Evolutionary conservation across 2,113 vertebrate species (phyloP).

Genomic region (Saguinus midas): DNA sequence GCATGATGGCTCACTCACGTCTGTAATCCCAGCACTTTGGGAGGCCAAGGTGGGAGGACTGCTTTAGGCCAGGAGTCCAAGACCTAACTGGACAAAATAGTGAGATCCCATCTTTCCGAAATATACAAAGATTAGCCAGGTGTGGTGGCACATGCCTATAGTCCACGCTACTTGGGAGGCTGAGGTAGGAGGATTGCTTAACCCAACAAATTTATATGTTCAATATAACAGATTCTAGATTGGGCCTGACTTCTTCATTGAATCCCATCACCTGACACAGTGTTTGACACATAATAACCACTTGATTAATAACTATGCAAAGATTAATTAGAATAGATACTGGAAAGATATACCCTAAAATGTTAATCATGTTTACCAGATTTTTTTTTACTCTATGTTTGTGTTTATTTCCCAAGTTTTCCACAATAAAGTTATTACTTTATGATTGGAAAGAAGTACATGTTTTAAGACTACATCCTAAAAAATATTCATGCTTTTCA

Average conservation of each 20-base stretch:
- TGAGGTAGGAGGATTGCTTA: background rate
- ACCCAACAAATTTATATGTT: background rate
- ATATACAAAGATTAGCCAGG: background rate
- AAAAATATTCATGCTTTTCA: background rate
- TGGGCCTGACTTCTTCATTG: background rate
- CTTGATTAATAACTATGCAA: background rate
- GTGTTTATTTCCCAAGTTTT: slow-evolving; percentile 30
- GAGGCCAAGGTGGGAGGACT: no score
- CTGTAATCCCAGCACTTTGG: no score
- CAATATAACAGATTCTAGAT: background rate
- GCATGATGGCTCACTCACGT: no score
- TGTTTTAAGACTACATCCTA: background rate
- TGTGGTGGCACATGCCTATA: background rate
- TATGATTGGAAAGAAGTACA: background rate
- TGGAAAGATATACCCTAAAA: background rate
- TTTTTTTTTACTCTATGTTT: slow-evolving; percentile 13
- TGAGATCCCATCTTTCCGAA: background rate
- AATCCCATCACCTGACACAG: background rate
- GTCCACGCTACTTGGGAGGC: background rate
- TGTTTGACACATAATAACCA: background rate
- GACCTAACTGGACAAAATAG: background rate
- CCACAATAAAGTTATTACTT: background rate
- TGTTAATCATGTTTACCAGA: background rate
- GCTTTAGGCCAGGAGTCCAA: background rate
- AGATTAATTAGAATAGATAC: background rate